These are phyloP conservation scores for Stomatorhinus walkeri DNA, from an alignment of 2,797 vertebrate species.

Conservation along the genomic window DNA sequence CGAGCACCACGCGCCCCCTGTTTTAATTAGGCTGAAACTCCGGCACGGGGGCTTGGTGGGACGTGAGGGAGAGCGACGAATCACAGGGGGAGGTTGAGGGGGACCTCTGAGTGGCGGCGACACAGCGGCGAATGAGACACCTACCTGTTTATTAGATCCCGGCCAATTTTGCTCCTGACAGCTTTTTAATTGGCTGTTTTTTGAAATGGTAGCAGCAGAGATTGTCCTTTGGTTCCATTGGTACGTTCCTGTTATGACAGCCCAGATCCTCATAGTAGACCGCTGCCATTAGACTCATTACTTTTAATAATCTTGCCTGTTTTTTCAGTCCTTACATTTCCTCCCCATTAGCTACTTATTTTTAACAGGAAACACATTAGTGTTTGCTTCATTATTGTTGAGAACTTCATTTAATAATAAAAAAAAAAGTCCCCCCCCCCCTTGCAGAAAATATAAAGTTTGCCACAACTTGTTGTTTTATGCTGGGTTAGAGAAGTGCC, in stretches of 20 bases:
- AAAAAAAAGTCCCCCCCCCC: background rate
- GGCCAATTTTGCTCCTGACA: conserved; percentile 8
- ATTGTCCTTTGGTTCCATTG: conserved; percentile 52
- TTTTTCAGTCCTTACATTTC: conserved; percentile 51
- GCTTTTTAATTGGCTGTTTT: conserved; percentile 25
- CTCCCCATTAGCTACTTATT: conserved; percentile 30
- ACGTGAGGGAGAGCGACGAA: background rate
- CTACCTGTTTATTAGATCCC: conserved; percentile 6
- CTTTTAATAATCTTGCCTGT: conserved; percentile 53
- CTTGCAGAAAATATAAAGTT: background rate
- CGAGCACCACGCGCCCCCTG: background rate
- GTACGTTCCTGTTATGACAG: conserved; percentile 50
- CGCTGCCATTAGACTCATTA: background rate
- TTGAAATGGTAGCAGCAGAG: conserved; percentile 31
- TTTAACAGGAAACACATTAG: conserved; percentile 8
- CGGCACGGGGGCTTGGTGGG: background rate
- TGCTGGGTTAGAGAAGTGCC: background rate
- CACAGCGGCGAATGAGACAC: background rate
- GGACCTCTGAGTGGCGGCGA: background rate
- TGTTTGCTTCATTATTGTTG: conserved; percentile 12
- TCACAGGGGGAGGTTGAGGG: background rate
- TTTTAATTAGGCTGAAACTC: background rate
- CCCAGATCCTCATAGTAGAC: conserved; percentile 55
- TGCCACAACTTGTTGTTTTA: background rate
- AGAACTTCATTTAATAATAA: background rate